phyloP scores from a whole-genome alignment of 2,113 vertebrate genomes.

The Prolemur simus region DNA sequence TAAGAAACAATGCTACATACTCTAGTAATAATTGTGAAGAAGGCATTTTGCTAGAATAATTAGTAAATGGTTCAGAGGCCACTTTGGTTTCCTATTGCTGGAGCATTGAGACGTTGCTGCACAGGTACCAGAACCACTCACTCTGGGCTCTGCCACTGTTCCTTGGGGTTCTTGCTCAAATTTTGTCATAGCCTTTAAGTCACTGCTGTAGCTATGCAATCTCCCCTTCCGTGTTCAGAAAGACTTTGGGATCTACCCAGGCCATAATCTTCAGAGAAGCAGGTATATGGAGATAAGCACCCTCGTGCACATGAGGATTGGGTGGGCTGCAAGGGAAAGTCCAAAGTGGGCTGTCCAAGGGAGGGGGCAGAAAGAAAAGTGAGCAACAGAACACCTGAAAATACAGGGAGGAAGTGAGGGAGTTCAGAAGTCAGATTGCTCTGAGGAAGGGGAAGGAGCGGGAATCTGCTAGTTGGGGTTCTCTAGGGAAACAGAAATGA shows the following conservation, averaged over 20 bases:
- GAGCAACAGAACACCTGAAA: neutral
- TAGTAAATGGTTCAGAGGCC: neutral
- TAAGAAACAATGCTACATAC: neutral
- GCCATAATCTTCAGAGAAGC: neutral
- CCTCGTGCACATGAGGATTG: neutral
- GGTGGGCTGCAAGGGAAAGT: neutral
- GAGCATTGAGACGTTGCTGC: neutral
- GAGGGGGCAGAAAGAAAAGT: neutral
- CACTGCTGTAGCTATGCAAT: neutral
- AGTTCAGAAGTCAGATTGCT: neutral
- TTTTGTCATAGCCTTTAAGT: neutral
- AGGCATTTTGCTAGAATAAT: neutral
- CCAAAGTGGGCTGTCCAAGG: neutral
- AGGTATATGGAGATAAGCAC: neutral
- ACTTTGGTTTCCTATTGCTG: neutral
- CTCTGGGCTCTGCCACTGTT: neutral
- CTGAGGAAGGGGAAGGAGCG: neutral
- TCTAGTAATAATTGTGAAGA: neutral
- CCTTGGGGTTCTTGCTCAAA: neutral
- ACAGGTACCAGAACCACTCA: neutral
- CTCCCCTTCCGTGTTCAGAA: neutral
- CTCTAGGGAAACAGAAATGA: neutral
- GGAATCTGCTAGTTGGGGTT: neutral
- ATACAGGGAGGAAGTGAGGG: neutral
- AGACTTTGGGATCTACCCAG: neutral